Conservation (phyloP, 1,140 invertebrate genomes). For the Phortica variegata region DNA sequence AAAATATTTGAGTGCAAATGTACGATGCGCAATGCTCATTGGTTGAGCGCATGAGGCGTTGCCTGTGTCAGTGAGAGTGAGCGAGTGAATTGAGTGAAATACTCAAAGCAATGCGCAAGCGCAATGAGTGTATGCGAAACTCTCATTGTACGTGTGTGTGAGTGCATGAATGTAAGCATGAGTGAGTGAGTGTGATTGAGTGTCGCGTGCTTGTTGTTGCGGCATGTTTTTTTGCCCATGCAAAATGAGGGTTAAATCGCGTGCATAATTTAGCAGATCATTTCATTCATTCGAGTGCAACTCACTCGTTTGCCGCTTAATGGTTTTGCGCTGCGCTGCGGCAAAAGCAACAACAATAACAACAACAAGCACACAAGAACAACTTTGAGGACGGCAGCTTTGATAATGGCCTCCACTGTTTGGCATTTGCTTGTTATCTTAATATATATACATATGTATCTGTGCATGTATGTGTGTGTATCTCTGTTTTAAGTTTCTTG, state of each 20-base stretch:
- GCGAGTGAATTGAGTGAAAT: constrained; percentile 11
- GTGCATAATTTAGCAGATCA: constrained; percentile 56
- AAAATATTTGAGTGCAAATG: constrained; percentile 9
- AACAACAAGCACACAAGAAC: no score
- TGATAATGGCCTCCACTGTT: constrained; percentile 10
- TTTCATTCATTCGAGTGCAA: constrained; percentile 55
- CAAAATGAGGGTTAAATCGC: constrained; percentile 52
- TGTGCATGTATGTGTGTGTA: not conserved
- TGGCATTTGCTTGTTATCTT: constrained; percentile 6
- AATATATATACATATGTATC: not conserved
- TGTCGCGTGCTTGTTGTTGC: constrained; percentile 5
- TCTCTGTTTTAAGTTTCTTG: no score
- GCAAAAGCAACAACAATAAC: constrained; percentile 5
- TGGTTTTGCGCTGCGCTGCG: not conserved
- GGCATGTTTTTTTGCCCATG: constrained; percentile 29
- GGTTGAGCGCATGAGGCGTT: constrained; percentile 33
- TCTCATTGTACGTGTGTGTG: not conserved
- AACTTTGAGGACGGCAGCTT: constrained; percentile 2
- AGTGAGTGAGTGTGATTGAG: not conserved
- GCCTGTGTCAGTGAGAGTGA: constrained; percentile 15
- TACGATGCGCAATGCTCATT: constrained; percentile 18
- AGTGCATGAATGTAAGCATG: not conserved
- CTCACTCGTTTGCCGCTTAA: constrained; percentile 31
- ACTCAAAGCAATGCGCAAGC: constrained; percentile 9
- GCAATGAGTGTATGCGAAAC: not conserved